phyloP scores from a whole-genome alignment of 2,888 invertebrate species.

The Lottia scabra region DNA sequence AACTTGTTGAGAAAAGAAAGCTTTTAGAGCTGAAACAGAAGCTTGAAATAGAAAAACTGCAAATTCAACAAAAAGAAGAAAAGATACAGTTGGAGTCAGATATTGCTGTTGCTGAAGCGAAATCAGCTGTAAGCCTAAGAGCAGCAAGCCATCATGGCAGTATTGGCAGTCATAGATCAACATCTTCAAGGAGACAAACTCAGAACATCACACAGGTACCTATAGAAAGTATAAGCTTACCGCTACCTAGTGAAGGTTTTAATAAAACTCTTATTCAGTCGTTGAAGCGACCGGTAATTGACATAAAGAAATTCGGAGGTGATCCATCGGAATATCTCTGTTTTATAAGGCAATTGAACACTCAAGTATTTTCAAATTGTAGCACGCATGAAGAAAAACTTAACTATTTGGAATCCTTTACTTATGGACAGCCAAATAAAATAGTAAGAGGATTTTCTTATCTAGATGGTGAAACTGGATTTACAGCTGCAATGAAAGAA shows the following conservation, averaged over 20 bases:
- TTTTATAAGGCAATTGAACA: conserved; percentile 1
- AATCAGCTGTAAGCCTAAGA: background rate
- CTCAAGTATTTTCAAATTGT: background rate
- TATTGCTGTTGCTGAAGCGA: background rate
- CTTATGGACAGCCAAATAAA: background rate
- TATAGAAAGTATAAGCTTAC: no score
- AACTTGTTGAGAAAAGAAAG: background rate
- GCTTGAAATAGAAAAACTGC: background rate
- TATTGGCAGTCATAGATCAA: no score
- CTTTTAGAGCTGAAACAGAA: background rate
- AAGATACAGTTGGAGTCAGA: background rate
- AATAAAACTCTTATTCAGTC: background rate
- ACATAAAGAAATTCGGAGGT: background rate
- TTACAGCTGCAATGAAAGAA: conserved; percentile 4
- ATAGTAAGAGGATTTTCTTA: background rate
- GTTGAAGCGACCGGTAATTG: background rate
- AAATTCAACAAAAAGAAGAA: background rate
- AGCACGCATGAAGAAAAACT: background rate
- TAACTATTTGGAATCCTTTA: background rate
- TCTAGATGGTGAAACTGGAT: background rate
- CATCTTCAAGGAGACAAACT: no score
- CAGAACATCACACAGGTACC: no score
- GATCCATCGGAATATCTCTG: background rate
- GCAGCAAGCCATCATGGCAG: no score
- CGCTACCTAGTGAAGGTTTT: background rate